phyloP scores from a whole-genome alignment of 2,113 vertebrate genomes.

The Nettapus auritus region DNA sequence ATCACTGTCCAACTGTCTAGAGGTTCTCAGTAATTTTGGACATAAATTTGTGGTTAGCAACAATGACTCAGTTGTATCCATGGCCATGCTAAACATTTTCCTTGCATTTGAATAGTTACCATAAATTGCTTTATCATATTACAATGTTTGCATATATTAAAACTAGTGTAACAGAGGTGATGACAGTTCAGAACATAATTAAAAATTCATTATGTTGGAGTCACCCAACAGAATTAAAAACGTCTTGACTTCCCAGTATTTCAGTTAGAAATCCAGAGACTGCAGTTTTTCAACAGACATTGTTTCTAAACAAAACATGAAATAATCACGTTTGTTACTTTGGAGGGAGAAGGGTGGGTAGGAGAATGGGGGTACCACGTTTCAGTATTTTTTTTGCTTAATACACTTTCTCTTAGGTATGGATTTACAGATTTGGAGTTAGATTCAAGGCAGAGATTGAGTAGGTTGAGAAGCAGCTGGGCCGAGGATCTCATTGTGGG shows the following conservation, averaged over 20 bases:
- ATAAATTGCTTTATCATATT: background rate
- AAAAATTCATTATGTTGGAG: background rate
- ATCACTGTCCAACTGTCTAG: too few relatives aligned
- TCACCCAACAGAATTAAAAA: background rate
- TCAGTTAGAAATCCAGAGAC: background rate
- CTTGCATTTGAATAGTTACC: background rate
- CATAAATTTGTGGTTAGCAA: background rate
- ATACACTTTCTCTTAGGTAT: accelerated
- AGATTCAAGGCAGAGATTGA: background rate
- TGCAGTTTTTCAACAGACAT: background rate
- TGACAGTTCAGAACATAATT: background rate
- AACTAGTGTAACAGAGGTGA: background rate
- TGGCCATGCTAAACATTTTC: background rate
- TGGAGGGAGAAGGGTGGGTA: background rate
- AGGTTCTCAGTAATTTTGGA: too few relatives aligned
- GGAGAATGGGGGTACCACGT: background rate
- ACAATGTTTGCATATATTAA: background rate
- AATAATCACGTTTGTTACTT: background rate
- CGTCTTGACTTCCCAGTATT: background rate
- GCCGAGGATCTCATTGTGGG: background rate
- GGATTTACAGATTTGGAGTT: background rate
- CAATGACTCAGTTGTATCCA: background rate
- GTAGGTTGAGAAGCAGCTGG: background rate
- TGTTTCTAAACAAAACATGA: background rate
- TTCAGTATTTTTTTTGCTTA: background rate